Conservation (phyloP, 2,797 vertebrate species). For the Rallus crepitans region DNA sequence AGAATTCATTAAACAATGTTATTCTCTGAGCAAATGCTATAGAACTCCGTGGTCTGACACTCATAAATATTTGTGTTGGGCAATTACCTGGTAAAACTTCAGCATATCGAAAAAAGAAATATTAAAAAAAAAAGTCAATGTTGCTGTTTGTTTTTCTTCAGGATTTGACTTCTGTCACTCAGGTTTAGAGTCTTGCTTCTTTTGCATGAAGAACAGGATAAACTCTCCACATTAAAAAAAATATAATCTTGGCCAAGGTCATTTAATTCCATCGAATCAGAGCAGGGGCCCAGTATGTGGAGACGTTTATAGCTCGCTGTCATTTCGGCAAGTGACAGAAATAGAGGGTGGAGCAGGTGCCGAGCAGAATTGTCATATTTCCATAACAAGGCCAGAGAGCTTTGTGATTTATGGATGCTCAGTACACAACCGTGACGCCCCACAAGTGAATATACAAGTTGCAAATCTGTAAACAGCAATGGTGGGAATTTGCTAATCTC, state of each 20-base stretch:
- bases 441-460: conserved; percentile 25
- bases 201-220: conserved; percentile 41
- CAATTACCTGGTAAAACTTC: conserved; percentile 45
- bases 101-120: background rate
- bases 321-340: conserved; percentile 48
- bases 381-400: conserved; percentile 11
- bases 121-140: conserved; percentile 22
- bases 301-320: conserved; percentile 44
- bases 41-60: conserved; percentile 21
- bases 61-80: conserved; percentile 54
- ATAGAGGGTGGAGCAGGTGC: conserved; percentile 50
- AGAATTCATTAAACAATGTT: conserved; percentile 65
- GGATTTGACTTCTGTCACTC: conserved; percentile 28
- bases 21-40: conserved; percentile 53
- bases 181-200: background rate
- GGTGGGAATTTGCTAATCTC: background rate
- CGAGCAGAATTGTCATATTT: conserved; percentile 48
- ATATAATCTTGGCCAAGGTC: conserved; percentile 59
- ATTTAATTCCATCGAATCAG: conserved; percentile 53
- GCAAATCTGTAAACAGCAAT: conserved; percentile 9
- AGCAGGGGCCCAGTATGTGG: background rate
- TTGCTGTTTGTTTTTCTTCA: background rate
- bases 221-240: conserved; percentile 56
- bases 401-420: conserved; percentile 33
- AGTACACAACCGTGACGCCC: background rate